These are phyloP conservation scores for Tragulus kanchil DNA, from an alignment of 2,113 vertebrate species.

Conservation along the genomic window DNA sequence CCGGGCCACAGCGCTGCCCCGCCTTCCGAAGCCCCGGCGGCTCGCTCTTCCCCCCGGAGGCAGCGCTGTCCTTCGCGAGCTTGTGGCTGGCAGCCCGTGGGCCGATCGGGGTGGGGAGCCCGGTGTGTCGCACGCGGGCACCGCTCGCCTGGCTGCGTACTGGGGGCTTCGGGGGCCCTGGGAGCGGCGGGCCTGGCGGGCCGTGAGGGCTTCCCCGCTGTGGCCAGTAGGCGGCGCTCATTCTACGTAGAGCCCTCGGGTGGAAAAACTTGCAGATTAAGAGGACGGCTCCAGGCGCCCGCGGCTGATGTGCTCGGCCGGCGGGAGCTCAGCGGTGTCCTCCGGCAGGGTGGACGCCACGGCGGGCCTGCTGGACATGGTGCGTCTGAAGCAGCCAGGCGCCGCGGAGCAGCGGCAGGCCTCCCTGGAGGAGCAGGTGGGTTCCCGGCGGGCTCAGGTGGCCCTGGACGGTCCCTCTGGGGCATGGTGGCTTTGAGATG, in stretches of 20 bases:
- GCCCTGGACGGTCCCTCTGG: not conserved
- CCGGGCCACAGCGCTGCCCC: too few species aligned
- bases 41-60: not conserved
- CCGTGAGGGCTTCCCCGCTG: rapidly evolving
- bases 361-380: slow-evolving; percentile 89
- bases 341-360: slow-evolving; percentile 90
- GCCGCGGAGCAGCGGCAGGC: slow-evolving; percentile 88
- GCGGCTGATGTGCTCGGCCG: rapidly evolving
- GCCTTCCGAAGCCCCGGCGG: rapidly evolving
- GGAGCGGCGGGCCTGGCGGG: rapidly evolving
- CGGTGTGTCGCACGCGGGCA: too few species aligned
- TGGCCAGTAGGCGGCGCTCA: rapidly evolving
- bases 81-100: not conserved
- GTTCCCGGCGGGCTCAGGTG: rapidly evolving
- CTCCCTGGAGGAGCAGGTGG: slow-evolving; percentile 95
- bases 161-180: rapidly evolving
- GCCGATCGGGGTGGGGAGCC: not conserved
- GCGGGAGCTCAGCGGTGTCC: not conserved
- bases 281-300: not conserved
- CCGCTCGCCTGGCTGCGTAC: not conserved
- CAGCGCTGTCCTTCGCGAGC: not conserved
- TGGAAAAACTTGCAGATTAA: not conserved
- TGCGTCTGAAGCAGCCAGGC: slow-evolving; percentile 85
- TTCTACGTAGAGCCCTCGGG: rapidly evolving
- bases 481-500: rapidly evolving